These are phyloP conservation scores for Fratercula arctica DNA, from an alignment of 2,797 vertebrate genomes.

Conservation along the genomic window DNA sequence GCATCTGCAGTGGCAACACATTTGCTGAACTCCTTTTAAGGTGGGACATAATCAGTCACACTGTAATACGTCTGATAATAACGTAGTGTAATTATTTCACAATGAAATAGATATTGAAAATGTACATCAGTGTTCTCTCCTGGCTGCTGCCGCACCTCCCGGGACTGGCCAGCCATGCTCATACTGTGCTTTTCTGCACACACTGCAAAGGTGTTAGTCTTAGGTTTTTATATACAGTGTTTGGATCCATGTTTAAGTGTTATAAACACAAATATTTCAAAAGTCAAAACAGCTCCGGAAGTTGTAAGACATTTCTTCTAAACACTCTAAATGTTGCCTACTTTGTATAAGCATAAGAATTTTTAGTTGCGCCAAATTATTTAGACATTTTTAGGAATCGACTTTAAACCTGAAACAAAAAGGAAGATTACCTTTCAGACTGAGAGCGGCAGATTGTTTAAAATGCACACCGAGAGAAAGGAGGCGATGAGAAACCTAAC, in stretches of 20 bases:
- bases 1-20: not conserved
- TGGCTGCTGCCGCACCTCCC: not conserved
- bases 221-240: not conserved
- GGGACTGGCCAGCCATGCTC: accelerated
- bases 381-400: not conserved
- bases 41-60: not conserved
- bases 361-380: not conserved
- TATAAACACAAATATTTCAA: not conserved
- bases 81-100: not conserved
- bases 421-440: not conserved
- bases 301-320: not conserved
- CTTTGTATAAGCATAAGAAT: not conserved
- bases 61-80: not conserved
- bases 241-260: not conserved
- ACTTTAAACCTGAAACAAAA: not conserved
- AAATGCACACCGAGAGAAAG: not conserved
- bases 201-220: not conserved
- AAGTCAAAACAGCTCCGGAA: not conserved
- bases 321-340: not conserved
- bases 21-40: not conserved
- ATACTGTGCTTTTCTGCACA: accelerated
- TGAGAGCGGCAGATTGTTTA: not conserved
- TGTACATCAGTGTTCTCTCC: not conserved
- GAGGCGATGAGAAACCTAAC: not conserved
- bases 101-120: not conserved